Base-by-base conservation (phyloP, 2,113 vertebrate species). In the Aspidoscelis tigris region DNA sequence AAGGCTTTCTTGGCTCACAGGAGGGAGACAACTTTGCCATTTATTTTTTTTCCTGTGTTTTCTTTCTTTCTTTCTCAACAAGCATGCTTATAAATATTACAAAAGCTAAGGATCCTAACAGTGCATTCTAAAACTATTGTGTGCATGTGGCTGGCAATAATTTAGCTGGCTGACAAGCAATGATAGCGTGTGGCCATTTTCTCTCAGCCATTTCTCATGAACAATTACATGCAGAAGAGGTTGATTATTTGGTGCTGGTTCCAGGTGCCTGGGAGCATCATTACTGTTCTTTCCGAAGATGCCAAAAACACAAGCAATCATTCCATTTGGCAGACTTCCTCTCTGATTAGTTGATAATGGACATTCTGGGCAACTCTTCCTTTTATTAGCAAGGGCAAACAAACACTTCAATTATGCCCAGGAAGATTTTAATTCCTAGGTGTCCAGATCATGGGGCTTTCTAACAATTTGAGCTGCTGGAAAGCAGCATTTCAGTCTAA, bases 201-300 rank as follows among this genome's bases (percentile, higher is more conserved):
- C 71, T 86, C 75, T 85, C 74, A 50, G 83, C 80, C 69, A 81
- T 86, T 92, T 88, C 85, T 90, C 84, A 58, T n/a, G 86, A 81
- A 87, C 76, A 90, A 84, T 89, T 76, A 90, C 70, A 91, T 84
- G 87, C 88, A 91, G 88, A 88, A 79, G 66, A 88, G 47, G 80
- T 65, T 90, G 91, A 91, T 90, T 93, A 88, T 86, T 88, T 87
- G 83, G 88, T 82, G 58, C 88, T 91, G 90, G 83, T 91, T 93
- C 81, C 87, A 86, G 85, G 77, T 47, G 85, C 74, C 81, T 81
- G 26, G 64, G 78, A 73, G 77, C 55, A 83, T 92, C 73, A 76
- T 1, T 16, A 2, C 1, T 80, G 26, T 85, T 86, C 78, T 89
- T 91, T 39, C 3, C 78, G 80, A 72, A 89, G 88, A 84, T 79